These are phyloP conservation scores for Elymnias hypermnestra DNA, from an alignment of 1,140 invertebrate genomes.

Conservation along the genomic window DNA sequence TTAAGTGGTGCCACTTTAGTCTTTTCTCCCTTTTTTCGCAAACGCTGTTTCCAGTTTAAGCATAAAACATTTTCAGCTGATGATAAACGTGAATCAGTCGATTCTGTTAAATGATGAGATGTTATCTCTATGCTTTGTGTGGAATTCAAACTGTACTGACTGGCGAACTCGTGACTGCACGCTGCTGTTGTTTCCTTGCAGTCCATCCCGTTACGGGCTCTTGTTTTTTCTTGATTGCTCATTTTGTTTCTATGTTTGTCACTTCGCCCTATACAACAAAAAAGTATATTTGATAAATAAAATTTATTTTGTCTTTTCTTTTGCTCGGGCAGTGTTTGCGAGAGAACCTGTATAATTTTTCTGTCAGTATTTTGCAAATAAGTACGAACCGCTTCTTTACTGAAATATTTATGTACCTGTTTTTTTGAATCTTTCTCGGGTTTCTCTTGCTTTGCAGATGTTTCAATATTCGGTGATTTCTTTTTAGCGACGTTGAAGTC, in stretches of 20 bases:
- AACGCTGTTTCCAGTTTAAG: constrained; percentile 20
- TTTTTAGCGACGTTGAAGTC: too few species aligned
- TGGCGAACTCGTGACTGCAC: constrained; percentile 20
- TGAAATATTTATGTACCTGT: not conserved
- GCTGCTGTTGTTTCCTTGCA: not conserved
- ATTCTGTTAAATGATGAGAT: constrained; percentile 28
- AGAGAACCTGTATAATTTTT: too few species aligned
- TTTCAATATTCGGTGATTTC: not conserved
- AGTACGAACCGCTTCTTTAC: not conserved
- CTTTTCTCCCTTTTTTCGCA: constrained; percentile 15
- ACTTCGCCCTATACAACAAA: constrained; percentile 2
- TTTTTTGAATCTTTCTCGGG: not conserved
- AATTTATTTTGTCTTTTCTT: constrained; percentile 3
- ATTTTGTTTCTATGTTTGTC: not conserved
- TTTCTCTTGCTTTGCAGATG: not conserved
- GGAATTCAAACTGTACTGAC: constrained; percentile 26
- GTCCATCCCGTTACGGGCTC: not conserved
- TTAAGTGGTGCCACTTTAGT: constrained; percentile 19
- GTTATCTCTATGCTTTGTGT: constrained; percentile 34
- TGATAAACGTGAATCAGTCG: constrained; percentile 17
- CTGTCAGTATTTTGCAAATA: not conserved
- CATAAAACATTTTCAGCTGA: constrained; percentile 20
- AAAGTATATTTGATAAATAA: constrained; percentile 2
- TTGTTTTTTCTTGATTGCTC: constrained; percentile 1
- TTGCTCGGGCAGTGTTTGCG: not conserved